A percentile compares a stretch with the other conserved stretches of the same genome.
These are phyloP conservation scores for Sardina pilchardus DNA, from an alignment of 2,113 vertebrate species.

Conservation along the genomic window DNA sequence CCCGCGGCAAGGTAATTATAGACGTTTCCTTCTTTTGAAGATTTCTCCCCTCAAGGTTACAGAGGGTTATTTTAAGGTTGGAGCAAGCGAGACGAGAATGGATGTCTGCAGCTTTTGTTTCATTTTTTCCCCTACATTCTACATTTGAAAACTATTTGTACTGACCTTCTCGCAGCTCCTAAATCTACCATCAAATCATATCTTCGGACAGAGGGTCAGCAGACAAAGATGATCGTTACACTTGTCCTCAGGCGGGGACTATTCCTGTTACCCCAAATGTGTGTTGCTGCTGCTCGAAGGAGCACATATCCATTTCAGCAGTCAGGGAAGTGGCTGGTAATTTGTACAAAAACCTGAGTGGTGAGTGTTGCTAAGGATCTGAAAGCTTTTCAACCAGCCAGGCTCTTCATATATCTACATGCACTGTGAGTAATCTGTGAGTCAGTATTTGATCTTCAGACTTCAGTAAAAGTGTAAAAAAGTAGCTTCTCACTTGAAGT, in stretches of 20 bases:
- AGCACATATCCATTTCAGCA: not conserved
- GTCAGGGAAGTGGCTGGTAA: not conserved
- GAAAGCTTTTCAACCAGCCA: not conserved
- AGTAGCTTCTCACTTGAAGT: not conserved
- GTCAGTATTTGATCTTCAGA: not conserved
- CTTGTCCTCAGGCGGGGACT: not conserved
- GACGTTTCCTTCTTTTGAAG: not conserved
- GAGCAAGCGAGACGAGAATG: not conserved
- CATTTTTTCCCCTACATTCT: not conserved
- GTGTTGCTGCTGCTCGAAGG: not conserved
- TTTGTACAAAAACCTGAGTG: not conserved
- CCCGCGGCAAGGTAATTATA: constrained; percentile 12
- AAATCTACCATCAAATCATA: constrained; percentile 8
- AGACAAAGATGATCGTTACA: not conserved
- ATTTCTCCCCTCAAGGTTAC: not conserved
- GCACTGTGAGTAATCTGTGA: not conserved
- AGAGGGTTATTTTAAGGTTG: not conserved
- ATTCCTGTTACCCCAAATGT: not conserved
- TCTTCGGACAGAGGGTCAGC: not conserved
- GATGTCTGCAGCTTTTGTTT: not conserved
- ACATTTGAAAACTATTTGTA: constrained; percentile 6
- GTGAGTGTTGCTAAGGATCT: not conserved
- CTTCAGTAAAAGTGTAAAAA: not conserved
- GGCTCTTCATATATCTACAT: not conserved
- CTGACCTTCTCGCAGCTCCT: not conserved